Base-by-base conservation (phyloP, 2,888 invertebrate genomes). In the Branchinecta sandiegonensis region DNA sequence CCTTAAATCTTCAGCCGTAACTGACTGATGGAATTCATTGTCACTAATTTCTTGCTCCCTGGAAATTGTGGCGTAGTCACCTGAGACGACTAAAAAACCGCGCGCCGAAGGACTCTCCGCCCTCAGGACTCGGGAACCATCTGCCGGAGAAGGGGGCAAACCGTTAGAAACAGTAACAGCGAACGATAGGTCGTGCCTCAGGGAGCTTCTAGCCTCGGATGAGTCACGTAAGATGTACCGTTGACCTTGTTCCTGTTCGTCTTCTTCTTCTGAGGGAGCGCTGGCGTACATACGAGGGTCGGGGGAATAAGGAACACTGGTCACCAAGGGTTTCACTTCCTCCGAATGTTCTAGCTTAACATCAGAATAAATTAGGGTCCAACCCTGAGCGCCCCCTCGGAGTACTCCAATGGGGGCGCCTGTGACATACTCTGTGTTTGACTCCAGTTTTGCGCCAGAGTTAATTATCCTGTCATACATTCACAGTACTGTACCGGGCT, bases 61-160 rank as follows among this genome's bases (percentile, higher is more conserved):
- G 8, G 56, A 56, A 14, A 56, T 17, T 14, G n/a, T 56, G 14
- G n/a, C 14, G 56, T 56, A 56, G 56, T 56, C 56, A 56, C 56
- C 56, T 56, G 56, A 8, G 56, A 56, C 56, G 8, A 56, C 56
- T 56, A 56, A 17, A 56, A 56, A 56, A 17, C 56, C 56, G 56
- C 56, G 56, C 56, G 56, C 56, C n/a, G 56, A 56, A 8, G 56
- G 56, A 17, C 56, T 56, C 56, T 56, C 56, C 56, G 17, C 56
- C n/a, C 14, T n/a, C n/a, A 56, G 14, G 17, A 56, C 17, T 56
- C 56, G n/a, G 17, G 56, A 56, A 17, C 56, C 56, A 56, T 56
- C 56, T 56, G 17, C n/a, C 56, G 56, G 56, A 56, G 56, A 56
- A 56, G n/a, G 56, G 17, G 56, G n/a, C 56, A 56, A 56, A 56